These are phyloP conservation scores for Neomorphus geoffroyi DNA, from an alignment of 2,797 vertebrate genomes.

Conservation along the genomic window DNA sequence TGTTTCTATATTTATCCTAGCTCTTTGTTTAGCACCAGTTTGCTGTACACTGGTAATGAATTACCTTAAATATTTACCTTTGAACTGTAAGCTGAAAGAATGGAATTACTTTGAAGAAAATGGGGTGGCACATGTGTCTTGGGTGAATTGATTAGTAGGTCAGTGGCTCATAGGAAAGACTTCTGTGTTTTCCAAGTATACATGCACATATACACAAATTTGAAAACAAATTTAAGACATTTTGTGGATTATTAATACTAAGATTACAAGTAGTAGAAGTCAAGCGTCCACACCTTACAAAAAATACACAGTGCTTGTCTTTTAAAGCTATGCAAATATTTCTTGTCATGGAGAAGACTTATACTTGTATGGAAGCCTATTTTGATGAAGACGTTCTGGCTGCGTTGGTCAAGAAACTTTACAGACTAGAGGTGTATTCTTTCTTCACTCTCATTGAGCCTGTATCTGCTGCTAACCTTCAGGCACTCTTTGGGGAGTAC, in stretches of 20 bases:
- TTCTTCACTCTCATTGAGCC: not conserved
- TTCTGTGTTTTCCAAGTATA: not conserved
- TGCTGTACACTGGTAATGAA: not conserved
- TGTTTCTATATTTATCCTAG: not conserved
- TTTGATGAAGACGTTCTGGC: not conserved
- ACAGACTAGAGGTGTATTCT: not conserved
- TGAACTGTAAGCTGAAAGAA: not conserved
- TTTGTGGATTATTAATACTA: not conserved
- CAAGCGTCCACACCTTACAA: not conserved
- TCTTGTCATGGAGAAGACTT: not conserved
- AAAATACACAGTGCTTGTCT: not conserved
- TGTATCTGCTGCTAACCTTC: not conserved
- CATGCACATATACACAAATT: fast-evolving
- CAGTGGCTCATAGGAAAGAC: not conserved
- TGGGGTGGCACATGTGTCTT: fast-evolving
- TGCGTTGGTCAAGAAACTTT: not conserved
- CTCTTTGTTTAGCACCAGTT: not conserved
- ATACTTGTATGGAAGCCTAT: not conserved
- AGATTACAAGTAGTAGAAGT: not conserved
- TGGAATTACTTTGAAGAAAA: not conserved
- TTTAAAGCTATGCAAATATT: not conserved
- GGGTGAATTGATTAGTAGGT: not conserved
- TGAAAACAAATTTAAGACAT: not conserved
- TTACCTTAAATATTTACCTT: not conserved
- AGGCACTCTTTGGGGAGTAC: not conserved